Conservation (phyloP, 2,888 invertebrate genomes). For the Julus scanicus region DNA sequence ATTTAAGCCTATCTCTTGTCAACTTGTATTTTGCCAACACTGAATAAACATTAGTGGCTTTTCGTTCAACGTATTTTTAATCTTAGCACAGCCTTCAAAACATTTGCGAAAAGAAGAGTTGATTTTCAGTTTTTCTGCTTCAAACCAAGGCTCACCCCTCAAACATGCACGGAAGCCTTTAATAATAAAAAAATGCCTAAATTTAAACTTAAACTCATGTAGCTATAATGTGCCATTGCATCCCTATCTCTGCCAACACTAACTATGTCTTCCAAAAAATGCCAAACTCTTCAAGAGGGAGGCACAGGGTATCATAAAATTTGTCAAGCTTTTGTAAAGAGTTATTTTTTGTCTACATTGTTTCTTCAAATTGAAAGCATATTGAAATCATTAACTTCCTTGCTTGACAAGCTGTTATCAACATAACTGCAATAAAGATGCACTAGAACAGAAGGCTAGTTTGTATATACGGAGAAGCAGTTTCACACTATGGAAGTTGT, state of each 20-base stretch:
- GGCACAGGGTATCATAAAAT: too few relatives aligned
- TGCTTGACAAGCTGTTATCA: too few relatives aligned
- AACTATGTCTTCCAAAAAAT: background rate
- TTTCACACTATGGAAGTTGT: too few relatives aligned
- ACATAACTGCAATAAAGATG: too few relatives aligned
- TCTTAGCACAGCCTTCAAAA: conserved; percentile 32
- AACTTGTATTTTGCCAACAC: conserved; percentile 46
- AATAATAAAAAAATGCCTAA: background rate
- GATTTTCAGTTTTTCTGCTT: background rate
- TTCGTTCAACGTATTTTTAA: conserved; percentile 48
- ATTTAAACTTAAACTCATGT: background rate
- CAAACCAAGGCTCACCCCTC: background rate
- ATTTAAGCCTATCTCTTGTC: conserved; percentile 41
- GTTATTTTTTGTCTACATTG: too few relatives aligned
- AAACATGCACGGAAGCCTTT: background rate
- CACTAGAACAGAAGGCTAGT: too few relatives aligned
- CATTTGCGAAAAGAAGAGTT: background rate
- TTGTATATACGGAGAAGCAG: too few relatives aligned
- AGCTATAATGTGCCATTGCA: background rate
- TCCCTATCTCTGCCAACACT: background rate
- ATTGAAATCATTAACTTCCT: too few relatives aligned
- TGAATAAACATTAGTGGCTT: conserved; percentile 48
- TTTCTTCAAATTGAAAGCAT: too few relatives aligned
- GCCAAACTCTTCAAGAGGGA: background rate
- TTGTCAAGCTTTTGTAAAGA: too few relatives aligned